Evolutionary conservation across 2,113 vertebrate species (phyloP).

Genomic region (Colius striatus): DNA sequence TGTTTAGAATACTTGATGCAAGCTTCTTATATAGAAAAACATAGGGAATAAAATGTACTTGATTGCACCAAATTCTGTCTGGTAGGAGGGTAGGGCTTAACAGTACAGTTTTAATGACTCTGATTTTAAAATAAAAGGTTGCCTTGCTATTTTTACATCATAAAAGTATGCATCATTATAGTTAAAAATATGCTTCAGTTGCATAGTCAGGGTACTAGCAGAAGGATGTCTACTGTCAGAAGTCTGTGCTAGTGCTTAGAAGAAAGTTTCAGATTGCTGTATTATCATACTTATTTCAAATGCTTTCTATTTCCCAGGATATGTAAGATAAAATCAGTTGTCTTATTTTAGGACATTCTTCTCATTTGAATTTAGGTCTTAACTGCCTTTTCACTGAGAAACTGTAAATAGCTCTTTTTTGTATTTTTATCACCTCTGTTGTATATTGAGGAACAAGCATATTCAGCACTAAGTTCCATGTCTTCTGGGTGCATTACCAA

Average conservation of each 20-base stretch:
- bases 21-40: not conserved
- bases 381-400: not conserved
- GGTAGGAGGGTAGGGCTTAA: not conserved
- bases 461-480: not conserved
- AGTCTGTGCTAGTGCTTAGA: not conserved
- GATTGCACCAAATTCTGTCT: not conserved
- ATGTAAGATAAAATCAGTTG: not conserved
- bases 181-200: not conserved
- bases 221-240: not conserved
- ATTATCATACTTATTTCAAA: not conserved
- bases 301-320: not conserved
- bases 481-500: not conserved
- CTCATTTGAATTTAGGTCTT: not conserved
- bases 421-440: not conserved
- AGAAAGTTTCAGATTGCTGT: not conserved
- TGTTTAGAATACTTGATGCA: not conserved
- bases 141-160: not conserved
- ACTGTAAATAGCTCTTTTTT: not conserved
- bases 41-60: not conserved
- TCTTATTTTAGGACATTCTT: not conserved
- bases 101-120: not conserved
- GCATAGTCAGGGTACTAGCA: not conserved
- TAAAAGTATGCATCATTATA: not conserved
- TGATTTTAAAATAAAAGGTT: not conserved
- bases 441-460: not conserved